Evolutionary conservation across 2,113 vertebrate species (phyloP), one percentile per base, ranked within the genome.

Genomic region (Pelvicachromis taeniatus): DNA sequence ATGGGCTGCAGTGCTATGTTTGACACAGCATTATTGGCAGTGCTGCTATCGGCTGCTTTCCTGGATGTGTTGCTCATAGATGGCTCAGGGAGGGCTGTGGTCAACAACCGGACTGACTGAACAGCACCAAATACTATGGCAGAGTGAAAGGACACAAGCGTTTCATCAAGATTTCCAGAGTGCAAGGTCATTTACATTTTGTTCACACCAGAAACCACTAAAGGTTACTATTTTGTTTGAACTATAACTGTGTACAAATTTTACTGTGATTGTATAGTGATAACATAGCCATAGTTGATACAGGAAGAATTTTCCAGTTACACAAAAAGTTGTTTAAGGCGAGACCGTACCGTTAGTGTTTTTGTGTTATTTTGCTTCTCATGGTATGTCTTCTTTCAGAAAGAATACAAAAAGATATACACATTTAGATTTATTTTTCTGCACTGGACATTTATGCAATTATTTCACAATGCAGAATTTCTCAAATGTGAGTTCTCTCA

Each of bases 11-110:
- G 68, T 84, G 80, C 21, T 73, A 77, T 68, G 40, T 85, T 56
- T 33, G 11, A 21, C 19, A 23, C 58, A 23, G 19, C 68, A 35
- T 81, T 33, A 33, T 7, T 91, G 87, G 87, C 89, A 91, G 89
- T 89, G 84, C 81, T 82, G 87, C 84, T 50, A 5, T 73, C 65
- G 23, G 8, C 38, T 77, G 53, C 10, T 40, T 59, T 50, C 14
- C 13, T 56, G 12, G 13, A 48, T 65, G 9, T 58, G 53, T 26
- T 16, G 56, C 23, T 73, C 50, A 6, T 26, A 21, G 42, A 12
- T 29, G 55, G 3, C 23, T 58, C 26, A 33, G 29, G 29, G 59
- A 16, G 8, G 80, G 40, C 45, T 48, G n/a, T 19, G 52, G 56
- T 42, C 19, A 9, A 52, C n/a, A 26, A n/a, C 52, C 13, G 12